phyloP scores from a whole-genome alignment of 1,140 invertebrate genomes.

The Pararge aegeria region DNA sequence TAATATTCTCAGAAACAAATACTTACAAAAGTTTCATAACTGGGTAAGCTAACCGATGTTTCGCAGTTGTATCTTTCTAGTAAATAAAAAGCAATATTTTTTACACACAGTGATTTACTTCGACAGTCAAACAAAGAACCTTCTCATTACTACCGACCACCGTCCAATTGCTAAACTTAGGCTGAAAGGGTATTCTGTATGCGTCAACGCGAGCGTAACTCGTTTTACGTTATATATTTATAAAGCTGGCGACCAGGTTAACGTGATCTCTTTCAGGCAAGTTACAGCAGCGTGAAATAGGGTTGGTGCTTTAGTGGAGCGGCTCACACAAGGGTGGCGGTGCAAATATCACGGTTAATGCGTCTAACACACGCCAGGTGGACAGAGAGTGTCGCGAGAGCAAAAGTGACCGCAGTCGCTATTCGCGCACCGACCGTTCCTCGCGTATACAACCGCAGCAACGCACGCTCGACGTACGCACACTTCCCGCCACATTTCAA shows the following conservation, averaged over 20 bases:
- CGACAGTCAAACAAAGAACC: constrained; percentile 8
- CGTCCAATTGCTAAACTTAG: constrained; percentile 17
- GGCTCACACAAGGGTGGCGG: constrained; percentile 43
- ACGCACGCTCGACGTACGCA: constrained; percentile 67
- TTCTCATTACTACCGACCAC: neutral
- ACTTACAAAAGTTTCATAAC: constrained; percentile 3
- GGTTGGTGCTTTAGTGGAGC: constrained; percentile 24
- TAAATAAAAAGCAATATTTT: constrained; percentile 9
- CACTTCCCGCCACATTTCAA: constrained; percentile 70
- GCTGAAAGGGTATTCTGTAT: constrained; percentile 29
- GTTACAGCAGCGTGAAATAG: neutral
- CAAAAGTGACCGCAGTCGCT: constrained; percentile 64
- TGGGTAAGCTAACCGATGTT: neutral
- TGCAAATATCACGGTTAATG: constrained; percentile 61
- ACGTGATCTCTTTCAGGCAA: constrained; percentile 30
- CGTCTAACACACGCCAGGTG: constrained; percentile 60
- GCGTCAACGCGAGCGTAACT: constrained; percentile 27
- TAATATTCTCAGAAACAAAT: neutral
- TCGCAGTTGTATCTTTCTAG: constrained; percentile 8
- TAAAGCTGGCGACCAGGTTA: constrained; percentile 19
- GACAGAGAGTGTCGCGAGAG: constrained; percentile 56
- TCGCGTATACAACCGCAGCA: constrained; percentile 46
- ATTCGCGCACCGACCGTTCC: constrained; percentile 63
- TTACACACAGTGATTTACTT: neutral
- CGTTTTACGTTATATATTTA: constrained; percentile 22